These are phyloP conservation scores for Pachyseris speciosa DNA, from an alignment of 64 coral and sea anemone species.

Conservation along the genomic window DNA sequence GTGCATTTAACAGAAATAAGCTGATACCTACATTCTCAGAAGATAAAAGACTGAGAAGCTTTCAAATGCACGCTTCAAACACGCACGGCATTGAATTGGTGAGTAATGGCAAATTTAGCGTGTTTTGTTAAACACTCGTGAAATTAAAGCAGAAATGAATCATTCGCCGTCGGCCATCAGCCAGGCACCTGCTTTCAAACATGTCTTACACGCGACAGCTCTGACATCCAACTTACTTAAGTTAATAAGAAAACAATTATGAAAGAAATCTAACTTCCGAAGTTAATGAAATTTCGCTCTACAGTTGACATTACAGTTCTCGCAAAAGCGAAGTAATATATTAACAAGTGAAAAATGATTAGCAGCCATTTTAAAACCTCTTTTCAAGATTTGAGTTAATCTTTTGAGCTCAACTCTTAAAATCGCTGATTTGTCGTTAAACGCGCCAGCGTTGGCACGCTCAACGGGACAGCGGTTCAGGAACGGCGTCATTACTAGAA, in stretches of 20 bases:
- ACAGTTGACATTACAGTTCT: slow-evolving; percentile 21
- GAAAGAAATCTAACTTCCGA: slow-evolving; percentile 40
- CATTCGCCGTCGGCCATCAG: background rate
- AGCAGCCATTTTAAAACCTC: slow-evolving; percentile 4
- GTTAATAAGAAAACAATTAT: slow-evolving; percentile 59
- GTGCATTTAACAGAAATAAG: too few relatives aligned
- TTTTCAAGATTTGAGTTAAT: background rate
- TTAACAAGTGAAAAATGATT: background rate
- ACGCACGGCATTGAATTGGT: background rate
- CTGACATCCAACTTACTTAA: slow-evolving; percentile 56
- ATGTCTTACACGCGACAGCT: slow-evolving; percentile 12
- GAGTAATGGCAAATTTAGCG: background rate
- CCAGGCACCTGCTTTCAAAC: slow-evolving; percentile 9
- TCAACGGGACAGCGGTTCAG: background rate
- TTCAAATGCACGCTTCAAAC: background rate
- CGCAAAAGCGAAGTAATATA: background rate
- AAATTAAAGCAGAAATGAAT: slow-evolving; percentile 17
- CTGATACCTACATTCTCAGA: too few relatives aligned
- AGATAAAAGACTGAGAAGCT: background rate
- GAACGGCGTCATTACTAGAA: background rate
- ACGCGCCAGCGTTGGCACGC: slow-evolving; percentile 6
- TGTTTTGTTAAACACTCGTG: slow-evolving; percentile 14
- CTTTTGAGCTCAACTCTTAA: background rate
- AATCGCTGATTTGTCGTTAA: background rate
- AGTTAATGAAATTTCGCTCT: slow-evolving; percentile 55